These are phyloP conservation scores for Actinemys pallida DNA, from an alignment of 2,113 vertebrate species.

Conservation along the genomic window DNA sequence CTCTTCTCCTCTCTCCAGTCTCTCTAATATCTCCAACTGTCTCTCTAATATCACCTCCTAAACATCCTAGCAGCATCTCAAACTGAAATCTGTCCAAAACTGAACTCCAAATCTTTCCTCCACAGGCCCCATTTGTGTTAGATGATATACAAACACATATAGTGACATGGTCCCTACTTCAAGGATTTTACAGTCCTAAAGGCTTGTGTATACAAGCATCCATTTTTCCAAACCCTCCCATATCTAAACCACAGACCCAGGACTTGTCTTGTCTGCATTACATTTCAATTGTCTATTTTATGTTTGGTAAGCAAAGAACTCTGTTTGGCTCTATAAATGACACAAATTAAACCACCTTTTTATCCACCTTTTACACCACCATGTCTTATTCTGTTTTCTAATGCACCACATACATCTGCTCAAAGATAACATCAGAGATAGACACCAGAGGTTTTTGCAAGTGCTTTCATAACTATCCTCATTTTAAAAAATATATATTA, in stretches of 20 bases:
- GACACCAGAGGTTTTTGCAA: background rate
- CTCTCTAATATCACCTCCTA: background rate
- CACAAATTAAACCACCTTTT: no score
- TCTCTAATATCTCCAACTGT: background rate
- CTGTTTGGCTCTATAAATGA: background rate
- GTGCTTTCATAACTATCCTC: background rate
- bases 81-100: background rate
- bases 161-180: background rate
- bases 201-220: no score
- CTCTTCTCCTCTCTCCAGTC: background rate
- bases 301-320: background rate
- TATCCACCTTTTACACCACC: background rate
- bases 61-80: background rate
- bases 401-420: background rate
- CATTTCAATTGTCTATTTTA: background rate
- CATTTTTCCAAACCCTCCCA: background rate
- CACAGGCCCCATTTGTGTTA: accelerated
- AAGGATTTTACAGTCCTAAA: background rate
- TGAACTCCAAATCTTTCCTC: background rate
- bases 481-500: no score
- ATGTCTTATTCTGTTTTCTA: background rate
- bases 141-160: background rate
- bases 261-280: background rate
- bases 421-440: no score
- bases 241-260: background rate